Percentiles rank a stretch among this genome's conserved stretches.
Evolutionary conservation across 37 sponge, comb jelly and placozoan species (phyloP).

Genomic region (Amphimedon queenslandica): DNA sequence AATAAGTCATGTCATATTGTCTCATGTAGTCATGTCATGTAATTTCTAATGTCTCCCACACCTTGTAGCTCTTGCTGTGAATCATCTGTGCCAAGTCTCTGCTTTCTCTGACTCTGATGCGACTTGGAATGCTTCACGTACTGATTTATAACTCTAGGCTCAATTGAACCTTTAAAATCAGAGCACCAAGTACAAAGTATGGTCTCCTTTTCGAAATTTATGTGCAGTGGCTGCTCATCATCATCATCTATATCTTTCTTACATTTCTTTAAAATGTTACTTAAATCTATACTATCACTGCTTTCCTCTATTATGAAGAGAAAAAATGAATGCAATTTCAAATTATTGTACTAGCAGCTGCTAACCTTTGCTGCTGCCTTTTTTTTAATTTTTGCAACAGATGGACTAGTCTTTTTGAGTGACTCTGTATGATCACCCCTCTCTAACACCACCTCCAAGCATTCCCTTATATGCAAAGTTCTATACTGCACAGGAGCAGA

Average conservation of each 20-base stretch:
- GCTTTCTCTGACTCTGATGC: neutral
- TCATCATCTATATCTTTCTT: neutral
- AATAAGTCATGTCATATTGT: neutral
- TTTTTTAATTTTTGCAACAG: too few relatives aligned
- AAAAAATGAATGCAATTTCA: neutral
- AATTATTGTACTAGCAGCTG: neutral
- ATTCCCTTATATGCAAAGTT: neutral
- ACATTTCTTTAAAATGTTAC: neutral
- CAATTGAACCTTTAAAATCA: conserved; percentile 9
- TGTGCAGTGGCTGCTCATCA: conserved; percentile 12
- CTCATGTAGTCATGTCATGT: neutral
- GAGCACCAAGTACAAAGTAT: conserved; percentile 2
- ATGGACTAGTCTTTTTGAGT: too few relatives aligned
- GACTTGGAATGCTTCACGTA: neutral
- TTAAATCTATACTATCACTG: neutral
- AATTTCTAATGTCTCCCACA: conserved; percentile 1
- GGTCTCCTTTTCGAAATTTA: neutral
- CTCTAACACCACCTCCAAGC: neutral
- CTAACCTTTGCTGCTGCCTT: neutral
- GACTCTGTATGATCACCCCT: neutral
- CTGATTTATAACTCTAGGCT: conserved; percentile 8
- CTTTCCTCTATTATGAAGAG: neutral
- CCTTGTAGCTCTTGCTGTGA: neutral
- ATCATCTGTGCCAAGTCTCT: neutral
- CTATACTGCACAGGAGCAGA: neutral